Evolutionary conservation across 2,113 vertebrate genomes (phyloP).

Genomic region (Rhadina sibilatrix): DNA sequence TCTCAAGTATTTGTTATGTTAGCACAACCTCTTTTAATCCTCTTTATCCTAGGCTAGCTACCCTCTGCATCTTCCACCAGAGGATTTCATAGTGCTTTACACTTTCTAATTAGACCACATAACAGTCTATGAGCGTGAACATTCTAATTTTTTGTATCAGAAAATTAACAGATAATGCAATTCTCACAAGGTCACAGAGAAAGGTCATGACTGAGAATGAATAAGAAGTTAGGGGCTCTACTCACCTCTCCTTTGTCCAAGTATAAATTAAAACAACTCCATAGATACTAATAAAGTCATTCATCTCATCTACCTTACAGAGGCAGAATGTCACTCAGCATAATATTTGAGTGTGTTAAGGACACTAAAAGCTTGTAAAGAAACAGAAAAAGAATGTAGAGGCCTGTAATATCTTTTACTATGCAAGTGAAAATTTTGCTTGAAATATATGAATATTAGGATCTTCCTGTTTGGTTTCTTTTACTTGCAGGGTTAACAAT

Average conservation of each 20-base stretch:
- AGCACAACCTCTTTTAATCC: constrained; percentile 1
- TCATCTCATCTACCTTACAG: neutral
- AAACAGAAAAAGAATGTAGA: neutral
- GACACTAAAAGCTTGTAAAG: neutral
- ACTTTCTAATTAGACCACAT: constrained; percentile 35
- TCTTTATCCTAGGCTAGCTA: constrained; percentile 9
- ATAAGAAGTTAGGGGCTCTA: neutral
- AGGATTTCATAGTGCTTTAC: constrained; percentile 15
- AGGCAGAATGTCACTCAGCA: neutral
- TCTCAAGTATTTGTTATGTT: constrained; percentile 20
- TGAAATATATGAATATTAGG: neutral
- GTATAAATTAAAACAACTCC: constrained; percentile 36
- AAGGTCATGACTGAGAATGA: neutral
- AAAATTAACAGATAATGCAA: constrained; percentile 19
- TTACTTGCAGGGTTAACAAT: neutral
- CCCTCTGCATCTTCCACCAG: constrained; percentile 4
- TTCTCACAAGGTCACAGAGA: constrained; percentile 18
- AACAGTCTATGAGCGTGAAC: neutral
- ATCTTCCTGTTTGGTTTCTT: neutral
- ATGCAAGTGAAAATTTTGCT: neutral
- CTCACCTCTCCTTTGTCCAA: constrained; percentile 10
- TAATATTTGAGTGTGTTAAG: neutral
- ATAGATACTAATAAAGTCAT: constrained; percentile 4
- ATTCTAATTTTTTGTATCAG: neutral
- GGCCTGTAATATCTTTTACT: neutral